These are phyloP conservation scores for Aelia acuminata DNA, from an alignment of 2,888 invertebrate species.

Conservation along the genomic window DNA sequence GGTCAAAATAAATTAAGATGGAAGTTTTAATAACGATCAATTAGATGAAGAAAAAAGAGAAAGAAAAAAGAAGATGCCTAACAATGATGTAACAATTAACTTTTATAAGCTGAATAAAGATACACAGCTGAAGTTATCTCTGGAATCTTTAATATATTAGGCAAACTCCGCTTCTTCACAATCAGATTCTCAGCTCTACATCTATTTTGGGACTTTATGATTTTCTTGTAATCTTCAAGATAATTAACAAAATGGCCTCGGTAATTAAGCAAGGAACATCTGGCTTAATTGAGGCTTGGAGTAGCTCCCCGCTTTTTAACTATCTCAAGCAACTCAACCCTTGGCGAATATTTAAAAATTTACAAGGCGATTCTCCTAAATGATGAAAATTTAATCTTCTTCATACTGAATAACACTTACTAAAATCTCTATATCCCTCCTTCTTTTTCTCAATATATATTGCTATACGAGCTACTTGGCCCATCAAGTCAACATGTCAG, in stretches of 20 bases:
- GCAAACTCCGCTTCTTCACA: neutral
- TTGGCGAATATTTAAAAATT: neutral
- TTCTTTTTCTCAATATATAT: no score
- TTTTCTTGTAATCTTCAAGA: conserved; percentile 19
- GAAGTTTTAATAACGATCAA: no score
- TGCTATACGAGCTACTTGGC: no score
- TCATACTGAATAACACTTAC: neutral
- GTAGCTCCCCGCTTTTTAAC: neutral
- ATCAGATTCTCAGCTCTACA: neutral
- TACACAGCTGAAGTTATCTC: neutral
- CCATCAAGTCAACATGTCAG: no score
- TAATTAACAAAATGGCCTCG: conserved; percentile 8
- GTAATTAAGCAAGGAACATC: conserved; percentile 3
- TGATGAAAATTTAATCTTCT: neutral
- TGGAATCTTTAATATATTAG: neutral
- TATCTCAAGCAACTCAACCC: neutral
- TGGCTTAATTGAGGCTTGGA: neutral
- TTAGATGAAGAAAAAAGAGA: no score
- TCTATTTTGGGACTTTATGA: conserved; percentile 9
- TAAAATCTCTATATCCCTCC: no score
- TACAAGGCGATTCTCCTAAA: neutral
- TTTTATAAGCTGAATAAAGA: neutral
- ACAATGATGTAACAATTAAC: neutral
- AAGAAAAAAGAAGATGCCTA: no score
- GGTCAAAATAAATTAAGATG: no score